Base-by-base conservation (phyloP, 2,113 vertebrate genomes). In the Xenopus tropicalis region DNA sequence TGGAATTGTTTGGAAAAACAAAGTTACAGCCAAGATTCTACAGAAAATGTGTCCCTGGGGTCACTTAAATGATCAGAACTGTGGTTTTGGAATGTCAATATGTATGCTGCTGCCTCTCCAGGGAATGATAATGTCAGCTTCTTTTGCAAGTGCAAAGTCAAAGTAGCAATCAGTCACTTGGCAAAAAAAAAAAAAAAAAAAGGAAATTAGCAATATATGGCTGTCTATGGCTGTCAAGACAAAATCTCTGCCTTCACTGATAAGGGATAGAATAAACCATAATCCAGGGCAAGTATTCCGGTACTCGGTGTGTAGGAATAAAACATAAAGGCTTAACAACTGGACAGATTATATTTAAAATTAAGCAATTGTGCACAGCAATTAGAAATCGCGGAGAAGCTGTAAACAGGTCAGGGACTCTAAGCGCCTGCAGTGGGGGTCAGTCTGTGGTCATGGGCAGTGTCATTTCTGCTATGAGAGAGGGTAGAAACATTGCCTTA, bases 91-190 rank as follows among this genome's bases (percentile, higher is more conserved):
- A 69, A 37, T 19, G 24, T 23, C 46, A 72, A 51, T 66, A 66
- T 63, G 44, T 63, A 52, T 68, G 37, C 42, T 59, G 42, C 22
- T 24, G 46, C n/a, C 67, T 68, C 64, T 22, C 21, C 24, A 37
- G 57, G 66, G 63, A 74, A 21, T 58, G 56, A 58, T 69, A 57
- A 69, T 69, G 67, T 52, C 67, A 57, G 24, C 42, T 69, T 57
- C 24, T 37, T 13, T 58, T 43, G 17, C 51, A 58, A 69, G 52
- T 69, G 25, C 67, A 69, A 69, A 69, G 67, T 69, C 67, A 69
- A 69, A 58, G 67, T 43, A 56, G 44, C 67, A 69, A 69, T 69
- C 67, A 69, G 67, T 69, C 67, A 69, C 25, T 69, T 69, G 67
- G 57, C 54, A 69, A 69, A 66, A 59, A 57, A 69, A 43, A 14